phyloP scores from a whole-genome alignment of 2,888 invertebrate genomes.

The Herminia tarsipennalis region DNA sequence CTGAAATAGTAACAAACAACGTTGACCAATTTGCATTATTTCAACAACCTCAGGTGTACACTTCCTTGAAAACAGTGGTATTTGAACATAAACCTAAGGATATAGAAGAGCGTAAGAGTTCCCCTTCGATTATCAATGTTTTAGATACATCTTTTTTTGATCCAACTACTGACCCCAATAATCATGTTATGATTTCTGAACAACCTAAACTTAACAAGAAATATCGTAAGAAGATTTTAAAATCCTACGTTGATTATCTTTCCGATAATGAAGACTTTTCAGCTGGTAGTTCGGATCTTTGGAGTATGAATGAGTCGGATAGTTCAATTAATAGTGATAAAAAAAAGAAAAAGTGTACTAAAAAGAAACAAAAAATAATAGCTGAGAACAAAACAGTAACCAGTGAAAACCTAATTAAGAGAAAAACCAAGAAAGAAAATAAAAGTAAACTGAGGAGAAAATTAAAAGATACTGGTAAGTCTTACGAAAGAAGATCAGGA shows the following conservation, averaged over 20 bases:
- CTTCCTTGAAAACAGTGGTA: conserved; percentile 5
- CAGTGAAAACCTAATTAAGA: neutral
- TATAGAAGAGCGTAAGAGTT: neutral
- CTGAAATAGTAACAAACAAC: conserved; percentile 3
- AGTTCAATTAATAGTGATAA: neutral
- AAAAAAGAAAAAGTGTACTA: neutral
- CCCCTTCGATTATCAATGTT: neutral
- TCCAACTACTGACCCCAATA: neutral
- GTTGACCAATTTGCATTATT: conserved; percentile 2
- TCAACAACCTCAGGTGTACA: conserved; percentile 5
- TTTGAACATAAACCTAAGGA: conserved; percentile 1
- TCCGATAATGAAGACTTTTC: conserved; percentile 10
- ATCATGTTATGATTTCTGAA: neutral
- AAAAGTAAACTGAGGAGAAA: conserved; percentile 4
- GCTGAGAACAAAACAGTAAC: neutral
- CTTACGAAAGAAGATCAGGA: conserved; percentile 3
- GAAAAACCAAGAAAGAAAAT: neutral
- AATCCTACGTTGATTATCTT: conserved; percentile 6
- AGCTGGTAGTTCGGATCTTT: conserved; percentile 8
- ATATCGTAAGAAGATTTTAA: neutral
- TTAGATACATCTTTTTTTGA: neutral
- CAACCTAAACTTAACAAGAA: too few species aligned
- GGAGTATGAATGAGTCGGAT: conserved; percentile 1
- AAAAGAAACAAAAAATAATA: neutral
- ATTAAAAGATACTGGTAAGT: neutral